Percentiles rank a stretch among this genome's conserved stretches.
Conservation (phyloP, 1,140 invertebrate species). For the Capitella teleta region DNA sequence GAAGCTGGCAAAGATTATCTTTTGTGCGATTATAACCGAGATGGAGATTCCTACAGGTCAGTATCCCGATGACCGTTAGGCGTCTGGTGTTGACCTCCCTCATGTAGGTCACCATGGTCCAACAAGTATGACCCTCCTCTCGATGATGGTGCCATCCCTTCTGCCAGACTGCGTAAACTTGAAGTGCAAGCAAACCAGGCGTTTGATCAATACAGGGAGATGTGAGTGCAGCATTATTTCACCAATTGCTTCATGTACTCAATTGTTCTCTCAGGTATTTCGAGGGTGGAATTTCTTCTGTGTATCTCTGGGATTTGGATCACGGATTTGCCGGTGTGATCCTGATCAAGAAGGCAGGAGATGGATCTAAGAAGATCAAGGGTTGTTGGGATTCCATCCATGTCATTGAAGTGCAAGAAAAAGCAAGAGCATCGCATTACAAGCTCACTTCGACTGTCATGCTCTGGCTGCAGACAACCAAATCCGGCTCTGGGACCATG, state of each 20-base stretch:
- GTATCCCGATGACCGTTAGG: too few species aligned
- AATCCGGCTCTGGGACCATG: constrained; percentile 92
- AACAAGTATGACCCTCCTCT: constrained; percentile 96
- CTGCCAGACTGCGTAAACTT: constrained; percentile 83
- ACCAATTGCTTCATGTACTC: background rate
- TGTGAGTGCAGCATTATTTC: constrained; percentile 51
- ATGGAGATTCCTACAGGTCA: constrained; percentile 96
- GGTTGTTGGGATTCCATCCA: constrained; percentile 99
- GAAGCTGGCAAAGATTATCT: constrained; percentile 92
- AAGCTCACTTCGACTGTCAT: constrained; percentile 98
- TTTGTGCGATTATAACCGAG: constrained; percentile 97
- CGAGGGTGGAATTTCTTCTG: constrained; percentile 97
- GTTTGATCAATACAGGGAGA: constrained; percentile 97
- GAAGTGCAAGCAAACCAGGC: constrained; percentile 97
- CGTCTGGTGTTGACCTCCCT: too few species aligned
- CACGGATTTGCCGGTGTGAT: constrained; percentile 98
- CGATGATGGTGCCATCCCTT: constrained; percentile 97
- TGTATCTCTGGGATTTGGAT: constrained; percentile 93
- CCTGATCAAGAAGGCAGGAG: constrained; percentile 95
- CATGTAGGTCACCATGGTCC: constrained; percentile 93
- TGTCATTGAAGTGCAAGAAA: constrained; percentile 86
- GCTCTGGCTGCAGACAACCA: constrained; percentile 98
- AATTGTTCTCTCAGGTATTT: constrained; percentile 55
- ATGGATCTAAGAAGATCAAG: constrained; percentile 93
- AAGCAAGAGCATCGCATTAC: constrained; percentile 67